Evolutionary conservation across 1,140 invertebrate species (phyloP).

Genomic region (Sitodiplosis mosellana): DNA sequence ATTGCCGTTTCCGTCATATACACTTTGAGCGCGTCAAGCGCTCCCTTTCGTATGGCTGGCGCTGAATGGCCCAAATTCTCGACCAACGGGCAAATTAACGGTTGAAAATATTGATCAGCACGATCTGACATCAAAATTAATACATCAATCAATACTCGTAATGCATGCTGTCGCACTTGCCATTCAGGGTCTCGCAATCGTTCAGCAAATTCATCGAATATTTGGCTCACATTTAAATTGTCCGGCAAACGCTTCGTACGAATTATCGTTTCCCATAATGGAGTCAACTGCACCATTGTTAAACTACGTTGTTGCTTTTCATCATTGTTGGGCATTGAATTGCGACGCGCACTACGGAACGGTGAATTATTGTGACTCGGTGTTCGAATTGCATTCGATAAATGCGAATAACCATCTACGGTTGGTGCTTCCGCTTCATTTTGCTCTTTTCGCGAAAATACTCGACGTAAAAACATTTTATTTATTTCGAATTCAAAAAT

Average conservation of each 20-base stretch:
- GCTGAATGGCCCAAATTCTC: conserved; percentile 54
- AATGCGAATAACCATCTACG: not conserved
- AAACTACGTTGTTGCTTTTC: conserved; percentile 2
- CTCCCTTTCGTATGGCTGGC: conserved; percentile 55
- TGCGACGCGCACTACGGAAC: not conserved
- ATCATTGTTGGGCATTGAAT: conserved; percentile 5
- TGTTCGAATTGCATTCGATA: not conserved
- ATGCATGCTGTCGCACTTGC: conserved; percentile 59
- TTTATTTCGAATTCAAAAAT: no score
- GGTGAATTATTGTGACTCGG: not conserved
- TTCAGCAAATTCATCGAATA: conserved; percentile 47
- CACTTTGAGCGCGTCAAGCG: conserved; percentile 45
- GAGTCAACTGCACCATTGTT: conserved; percentile 36
- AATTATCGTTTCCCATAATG: conserved; percentile 57
- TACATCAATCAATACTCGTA: conserved; percentile 52
- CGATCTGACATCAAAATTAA: conserved; percentile 43
- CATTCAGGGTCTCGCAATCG: conserved; percentile 58
- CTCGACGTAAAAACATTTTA: conserved; percentile 13
- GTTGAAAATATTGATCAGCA: conserved; percentile 37
- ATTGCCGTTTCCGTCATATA: conserved; percentile 41
- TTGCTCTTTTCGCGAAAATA: conserved; percentile 15
- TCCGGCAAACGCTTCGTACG: conserved; percentile 35
- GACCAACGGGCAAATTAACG: conserved; percentile 43
- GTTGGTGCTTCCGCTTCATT: no score
- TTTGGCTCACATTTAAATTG: conserved; percentile 37